Evolutionary conservation across 1,140 invertebrate species (phyloP), one percentile per base, ranked within the genome.

Genomic region (Pteromalus puparum): DNA sequence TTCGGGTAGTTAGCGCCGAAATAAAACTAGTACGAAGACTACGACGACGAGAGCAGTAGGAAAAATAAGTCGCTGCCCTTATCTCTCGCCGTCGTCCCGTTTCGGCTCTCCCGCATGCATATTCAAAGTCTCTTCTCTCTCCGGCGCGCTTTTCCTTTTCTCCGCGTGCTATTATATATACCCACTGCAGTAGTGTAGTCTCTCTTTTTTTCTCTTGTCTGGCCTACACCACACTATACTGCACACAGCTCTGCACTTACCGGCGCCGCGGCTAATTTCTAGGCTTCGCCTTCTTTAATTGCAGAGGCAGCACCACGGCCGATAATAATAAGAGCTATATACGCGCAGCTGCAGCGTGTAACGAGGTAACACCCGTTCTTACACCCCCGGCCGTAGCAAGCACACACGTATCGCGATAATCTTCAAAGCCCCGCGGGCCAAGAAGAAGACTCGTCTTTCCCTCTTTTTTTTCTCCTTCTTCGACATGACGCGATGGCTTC

Each of bases 241-340:
- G 83, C 76, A 78, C 72, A 78, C 85, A 79, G 76, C 86, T 84
- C 74, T 86, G 85, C 82, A 88, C 85, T 87, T 88, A 85, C 10
- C 48, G 48, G 48, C 48, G 18, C 87, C 83, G 76, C 85, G 89
- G 90, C 90, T 92, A 92, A 92, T 92, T 92, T 91, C 91, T 91
- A 90, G 91, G 76, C 89, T 90, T 90, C 89, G 38, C 38, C 90
- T 92, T 90, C 91, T 92, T 92, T 92, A 93, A 92, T 92, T 93
- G 91, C 90, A 88, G 84, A n/a, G n/a, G n/a, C n/a, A n/a, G n/a
- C n/a, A n/a, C n/a, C 87, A 84, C 30, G 87, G 87, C 18, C 89
- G 89, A 90, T 92, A 92, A 92, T 92, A 91, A 91, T n/a, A 88
- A 90, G 88, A 87, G 74, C 68, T 85, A 80, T 79, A 38, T 61